These are phyloP conservation scores for Drosophila miranda DNA, from an alignment of 1,140 invertebrate species.

Conservation along the genomic window DNA sequence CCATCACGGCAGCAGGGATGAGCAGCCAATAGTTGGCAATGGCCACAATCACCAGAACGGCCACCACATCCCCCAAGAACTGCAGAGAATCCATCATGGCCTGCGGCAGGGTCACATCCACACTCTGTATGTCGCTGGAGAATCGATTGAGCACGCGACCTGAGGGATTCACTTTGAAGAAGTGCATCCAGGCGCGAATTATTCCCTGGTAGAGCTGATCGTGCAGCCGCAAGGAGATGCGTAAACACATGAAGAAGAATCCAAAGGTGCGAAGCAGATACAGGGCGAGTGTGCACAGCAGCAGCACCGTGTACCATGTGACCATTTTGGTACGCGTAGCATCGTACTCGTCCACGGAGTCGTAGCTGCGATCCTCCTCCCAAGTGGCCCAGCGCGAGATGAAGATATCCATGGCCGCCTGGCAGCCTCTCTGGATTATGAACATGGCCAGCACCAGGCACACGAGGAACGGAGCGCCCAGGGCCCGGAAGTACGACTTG, in stretches of 20 bases:
- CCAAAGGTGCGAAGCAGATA: slow-evolving; percentile 85
- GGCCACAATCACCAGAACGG: slow-evolving; percentile 87
- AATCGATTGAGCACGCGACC: slow-evolving; percentile 92
- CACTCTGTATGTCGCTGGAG: slow-evolving; percentile 91
- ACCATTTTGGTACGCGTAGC: slow-evolving; percentile 43
- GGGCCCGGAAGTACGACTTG: slow-evolving; percentile 87
- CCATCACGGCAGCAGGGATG: slow-evolving; percentile 88
- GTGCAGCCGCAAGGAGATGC: slow-evolving; percentile 90
- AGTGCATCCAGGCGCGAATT: slow-evolving; percentile 91
- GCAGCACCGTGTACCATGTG: slow-evolving; percentile 49
- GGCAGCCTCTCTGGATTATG: slow-evolving; percentile 84
- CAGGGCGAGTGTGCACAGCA: slow-evolving; percentile 50
- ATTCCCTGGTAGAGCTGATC: slow-evolving; percentile 92
- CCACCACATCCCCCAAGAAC: slow-evolving; percentile 86
- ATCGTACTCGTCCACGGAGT: slow-evolving; percentile 24
- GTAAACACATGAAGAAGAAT: slow-evolving; percentile 91
- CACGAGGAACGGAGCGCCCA: slow-evolving; percentile 85
- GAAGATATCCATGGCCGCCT: slow-evolving; percentile 89
- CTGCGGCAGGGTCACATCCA: slow-evolving; percentile 91
- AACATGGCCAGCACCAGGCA: slow-evolving; percentile 85
- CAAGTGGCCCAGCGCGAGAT: slow-evolving; percentile 86
- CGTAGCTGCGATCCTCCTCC: slow-evolving; percentile 58
- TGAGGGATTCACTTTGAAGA: slow-evolving; percentile 94
- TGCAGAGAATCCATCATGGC: slow-evolving; percentile 88
- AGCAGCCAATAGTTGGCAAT: slow-evolving; percentile 91